These are phyloP conservation scores for Habroteleia sp. DNA, from an alignment of 2,888 invertebrate species.

Conservation along the genomic window DNA sequence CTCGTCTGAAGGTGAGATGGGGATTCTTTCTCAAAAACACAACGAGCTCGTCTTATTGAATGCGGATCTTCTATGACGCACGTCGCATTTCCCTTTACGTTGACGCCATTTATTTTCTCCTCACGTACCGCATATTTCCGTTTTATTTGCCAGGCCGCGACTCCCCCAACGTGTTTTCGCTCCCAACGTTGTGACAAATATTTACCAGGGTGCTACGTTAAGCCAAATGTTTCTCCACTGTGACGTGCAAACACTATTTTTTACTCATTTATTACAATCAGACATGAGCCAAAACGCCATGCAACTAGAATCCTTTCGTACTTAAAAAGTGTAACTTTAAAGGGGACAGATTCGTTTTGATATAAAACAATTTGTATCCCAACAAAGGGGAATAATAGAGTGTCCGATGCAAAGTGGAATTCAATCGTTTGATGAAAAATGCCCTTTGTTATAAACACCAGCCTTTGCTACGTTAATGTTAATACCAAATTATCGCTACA, in stretches of 20 bases:
- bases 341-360: too few species aligned
- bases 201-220: constrained; percentile 64
- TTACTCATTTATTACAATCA: constrained; percentile 36
- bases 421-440: too few species aligned
- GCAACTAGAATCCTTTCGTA: neutral
- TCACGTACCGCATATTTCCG: constrained; percentile 68
- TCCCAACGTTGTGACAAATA: constrained; percentile 69
- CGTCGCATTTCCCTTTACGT: constrained; percentile 62
- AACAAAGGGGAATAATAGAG: too few species aligned
- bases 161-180: constrained; percentile 64
- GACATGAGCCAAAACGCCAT: too few species aligned
- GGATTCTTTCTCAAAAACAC: constrained; percentile 60
- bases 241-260: constrained; percentile 41
- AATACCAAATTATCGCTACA: constrained; percentile 6
- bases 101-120: constrained; percentile 66
- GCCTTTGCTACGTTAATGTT: constrained; percentile 9
- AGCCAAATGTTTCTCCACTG: constrained; percentile 37
- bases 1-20: constrained; percentile 47
- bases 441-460: too few species aligned
- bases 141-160: constrained; percentile 67
- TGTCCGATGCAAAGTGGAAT: too few species aligned
- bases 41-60: constrained; percentile 60
- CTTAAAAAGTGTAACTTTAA: neutral
- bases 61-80: constrained; percentile 62
- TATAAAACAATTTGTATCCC: too few species aligned